Evolutionary conservation across 2,113 vertebrate genomes (phyloP).

Genomic region (Eidolon helvum): DNA sequence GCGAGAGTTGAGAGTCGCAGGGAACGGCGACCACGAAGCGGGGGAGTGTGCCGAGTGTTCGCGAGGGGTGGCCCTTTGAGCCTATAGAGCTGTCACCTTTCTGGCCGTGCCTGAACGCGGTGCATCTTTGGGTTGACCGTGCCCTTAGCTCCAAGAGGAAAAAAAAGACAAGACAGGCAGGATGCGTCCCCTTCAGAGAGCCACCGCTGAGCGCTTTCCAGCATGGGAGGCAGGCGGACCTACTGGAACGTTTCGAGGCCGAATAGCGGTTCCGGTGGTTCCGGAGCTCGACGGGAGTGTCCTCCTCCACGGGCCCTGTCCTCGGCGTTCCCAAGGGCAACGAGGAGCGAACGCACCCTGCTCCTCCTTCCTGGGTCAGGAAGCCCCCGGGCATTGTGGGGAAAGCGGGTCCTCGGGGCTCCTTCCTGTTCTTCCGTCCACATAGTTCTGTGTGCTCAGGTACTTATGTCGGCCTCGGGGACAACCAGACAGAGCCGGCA

Average conservation of each 20-base stretch:
- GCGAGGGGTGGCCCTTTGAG: neutral
- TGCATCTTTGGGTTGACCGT: fast-evolving
- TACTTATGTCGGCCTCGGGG: fast-evolving
- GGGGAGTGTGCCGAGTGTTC: too few species aligned
- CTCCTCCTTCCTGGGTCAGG: neutral
- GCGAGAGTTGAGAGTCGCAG: too few species aligned
- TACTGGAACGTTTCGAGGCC: neutral
- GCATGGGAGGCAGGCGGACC: neutral
- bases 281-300: neutral
- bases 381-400: neutral
- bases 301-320: neutral
- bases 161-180: neutral
- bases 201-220: fast-evolving
- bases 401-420: neutral
- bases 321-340: neutral
- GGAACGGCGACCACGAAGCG: too few species aligned
- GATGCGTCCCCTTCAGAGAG: neutral
- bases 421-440: too few species aligned
- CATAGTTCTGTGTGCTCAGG: fast-evolving
- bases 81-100: neutral
- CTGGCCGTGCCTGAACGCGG: neutral
- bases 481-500: neutral
- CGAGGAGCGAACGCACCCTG: neutral
- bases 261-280: fast-evolving
- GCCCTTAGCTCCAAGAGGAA: neutral